Evolutionary conservation across 1,140 invertebrate species (phyloP).

Genomic region (Neodiprion virginianus): DNA sequence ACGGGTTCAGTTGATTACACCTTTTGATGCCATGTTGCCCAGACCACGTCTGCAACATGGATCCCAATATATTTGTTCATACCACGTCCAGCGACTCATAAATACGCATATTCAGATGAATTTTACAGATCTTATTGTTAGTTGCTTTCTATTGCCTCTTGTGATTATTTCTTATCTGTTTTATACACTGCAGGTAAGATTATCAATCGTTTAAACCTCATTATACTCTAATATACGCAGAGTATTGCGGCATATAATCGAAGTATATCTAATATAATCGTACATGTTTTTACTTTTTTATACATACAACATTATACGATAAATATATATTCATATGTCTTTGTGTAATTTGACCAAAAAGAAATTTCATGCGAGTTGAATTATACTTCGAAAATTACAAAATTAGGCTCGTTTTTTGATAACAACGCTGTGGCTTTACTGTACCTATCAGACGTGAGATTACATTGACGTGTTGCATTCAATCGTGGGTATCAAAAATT

Average conservation of each 20-base stretch:
- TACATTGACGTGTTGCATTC: conserved; percentile 28
- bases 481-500: conserved; percentile 29
- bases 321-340: conserved; percentile 36
- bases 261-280: conserved; percentile 34
- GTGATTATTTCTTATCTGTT: not conserved
- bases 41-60: too few species aligned
- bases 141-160: not conserved
- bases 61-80: too few species aligned
- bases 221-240: conserved; percentile 25
- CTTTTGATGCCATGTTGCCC: too few species aligned
- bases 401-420: conserved; percentile 19
- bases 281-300: conserved; percentile 31
- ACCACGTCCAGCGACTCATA: too few species aligned
- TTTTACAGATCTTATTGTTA: too few species aligned
- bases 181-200: not conserved
- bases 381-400: not conserved
- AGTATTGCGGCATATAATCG: conserved; percentile 50
- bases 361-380: conserved; percentile 23
- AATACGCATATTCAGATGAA: too few species aligned
- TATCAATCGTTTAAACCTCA: not conserved
- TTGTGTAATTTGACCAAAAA: conserved; percentile 37
- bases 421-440: conserved; percentile 31
- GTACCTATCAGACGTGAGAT: not conserved
- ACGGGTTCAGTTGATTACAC: too few species aligned
- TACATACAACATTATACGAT: conserved; percentile 35